Base-by-base conservation (phyloP, 1,140 invertebrate genomes). In the Drosophila navojoa region DNA sequence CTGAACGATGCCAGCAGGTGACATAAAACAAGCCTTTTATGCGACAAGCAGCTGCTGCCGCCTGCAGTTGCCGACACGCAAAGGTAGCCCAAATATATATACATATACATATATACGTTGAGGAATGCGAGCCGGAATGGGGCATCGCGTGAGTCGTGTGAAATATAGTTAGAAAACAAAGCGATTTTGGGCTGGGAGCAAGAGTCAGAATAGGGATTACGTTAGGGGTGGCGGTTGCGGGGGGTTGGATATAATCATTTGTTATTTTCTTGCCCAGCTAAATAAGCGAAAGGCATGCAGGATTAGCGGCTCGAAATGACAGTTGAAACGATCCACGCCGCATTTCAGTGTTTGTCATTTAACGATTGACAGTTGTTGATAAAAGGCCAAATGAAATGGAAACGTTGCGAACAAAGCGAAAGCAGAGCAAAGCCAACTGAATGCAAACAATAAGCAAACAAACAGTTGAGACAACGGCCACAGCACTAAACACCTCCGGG, bases 341-440 rank as follows among this genome's bases (percentile, higher is more conserved):
- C 75, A 82, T 82, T 89, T 82, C 84, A 81, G 89, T 89, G 82
- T 89, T 89, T 87, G 84, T 89, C 82, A 89, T 87, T 87, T 89
- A 89, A 75, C 84, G 84, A 87, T 87, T 87, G 84, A 87, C 84
- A 87, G 79, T 72, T 71, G 63, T 52, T 67, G 84, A 89, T 87
- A 87, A 87, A 74, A 19, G 25, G 13, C 6, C 29, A 53, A 29
- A 60, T 29, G 57, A 44, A 58, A 50, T 47, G 44, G 49, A 45
- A 61, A 32, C 9, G 32, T 7, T 5, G 6, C 9, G 6, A 32
- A 32, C 32, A 32, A 32, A 32, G 32, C 32, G 10, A 32, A 62
- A 2, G 19, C 19, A 22, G 1, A 54, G 22, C 50, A 32, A 62
- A 52, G 45, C 27, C 22, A 32, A 71, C 47, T 63, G 63, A 79